Conservation (phyloP, 2,888 invertebrate species). For the Eupeodes latifasciatus region DNA sequence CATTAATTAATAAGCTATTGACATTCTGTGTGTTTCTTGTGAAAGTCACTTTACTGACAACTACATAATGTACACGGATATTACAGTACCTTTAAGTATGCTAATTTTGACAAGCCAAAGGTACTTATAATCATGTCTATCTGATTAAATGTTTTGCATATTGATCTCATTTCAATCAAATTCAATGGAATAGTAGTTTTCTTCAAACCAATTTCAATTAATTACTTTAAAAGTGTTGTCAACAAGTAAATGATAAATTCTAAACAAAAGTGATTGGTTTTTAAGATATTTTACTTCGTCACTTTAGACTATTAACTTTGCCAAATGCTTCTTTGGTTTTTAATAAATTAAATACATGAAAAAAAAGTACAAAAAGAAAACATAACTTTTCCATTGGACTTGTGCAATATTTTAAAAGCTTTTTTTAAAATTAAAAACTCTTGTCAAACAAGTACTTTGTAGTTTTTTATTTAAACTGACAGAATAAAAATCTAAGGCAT, state of each 20-base stretch:
- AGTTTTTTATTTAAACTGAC: slow-evolving; percentile 21
- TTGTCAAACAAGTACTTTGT: slow-evolving; percentile 29
- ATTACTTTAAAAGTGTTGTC: too few relatives aligned
- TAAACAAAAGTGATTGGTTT: too few relatives aligned
- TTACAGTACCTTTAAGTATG: slow-evolving; percentile 5
- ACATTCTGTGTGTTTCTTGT: slow-evolving; percentile 31
- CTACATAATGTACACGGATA: background rate
- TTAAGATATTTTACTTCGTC: too few relatives aligned
- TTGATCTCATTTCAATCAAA: slow-evolving; percentile 14
- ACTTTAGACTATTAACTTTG: too few relatives aligned
- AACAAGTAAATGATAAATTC: too few relatives aligned
- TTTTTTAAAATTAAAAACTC: background rate
- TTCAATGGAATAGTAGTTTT: too few relatives aligned
- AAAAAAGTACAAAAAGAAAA: background rate
- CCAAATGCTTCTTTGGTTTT: background rate
- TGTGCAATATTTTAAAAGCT: slow-evolving; percentile 20
- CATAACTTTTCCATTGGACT: slow-evolving; percentile 13
- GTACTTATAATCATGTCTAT: background rate
- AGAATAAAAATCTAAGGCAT: background rate
- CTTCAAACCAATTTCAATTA: too few relatives aligned
- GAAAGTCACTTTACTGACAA: slow-evolving; percentile 27
- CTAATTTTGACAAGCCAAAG: background rate
- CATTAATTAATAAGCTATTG: slow-evolving; percentile 41
- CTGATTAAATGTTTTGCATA: background rate
- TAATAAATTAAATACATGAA: background rate